A percentile compares a stretch with the other conserved stretches of the same genome.
Conservation (phyloP, 23 tunicate species). For the Styela clava region DNA sequence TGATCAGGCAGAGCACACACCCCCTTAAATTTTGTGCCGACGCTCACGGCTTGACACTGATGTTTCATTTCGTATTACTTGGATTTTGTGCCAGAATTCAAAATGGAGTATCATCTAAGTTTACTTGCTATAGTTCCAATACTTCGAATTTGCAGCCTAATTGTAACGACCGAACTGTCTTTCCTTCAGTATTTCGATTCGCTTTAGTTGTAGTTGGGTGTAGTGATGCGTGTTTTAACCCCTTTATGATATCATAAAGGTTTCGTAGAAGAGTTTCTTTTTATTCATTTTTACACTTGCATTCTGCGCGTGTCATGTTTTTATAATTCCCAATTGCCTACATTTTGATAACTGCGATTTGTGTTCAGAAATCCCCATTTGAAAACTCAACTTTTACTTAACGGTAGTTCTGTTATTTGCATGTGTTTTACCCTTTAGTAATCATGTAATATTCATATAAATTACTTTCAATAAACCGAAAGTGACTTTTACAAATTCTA, state of each 20-base stretch:
- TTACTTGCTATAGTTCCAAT: too few species aligned
- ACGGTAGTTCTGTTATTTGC: background rate
- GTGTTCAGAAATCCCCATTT: background rate
- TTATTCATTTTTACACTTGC: background rate
- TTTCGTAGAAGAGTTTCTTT: background rate
- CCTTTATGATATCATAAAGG: background rate
- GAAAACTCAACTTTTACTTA: background rate
- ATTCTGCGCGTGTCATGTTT: background rate
- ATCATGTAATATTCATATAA: background rate
- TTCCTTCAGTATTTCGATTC: background rate
- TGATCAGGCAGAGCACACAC: too few species aligned
- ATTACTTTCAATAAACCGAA: background rate
- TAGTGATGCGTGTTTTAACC: background rate
- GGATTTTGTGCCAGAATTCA: background rate
- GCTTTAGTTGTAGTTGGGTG: background rate
- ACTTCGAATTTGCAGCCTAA: too few species aligned
- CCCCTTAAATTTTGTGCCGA: background rate
- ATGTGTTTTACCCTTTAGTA: background rate
- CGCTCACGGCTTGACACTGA: background rate
- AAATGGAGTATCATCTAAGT: background rate
- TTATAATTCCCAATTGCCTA: background rate
- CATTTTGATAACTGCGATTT: background rate
- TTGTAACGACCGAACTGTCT: background rate
- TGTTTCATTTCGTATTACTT: background rate
- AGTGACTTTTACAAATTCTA: background rate